phyloP scores from a whole-genome alignment of 2,888 invertebrate genomes.

The Ennomos erosarius region DNA sequence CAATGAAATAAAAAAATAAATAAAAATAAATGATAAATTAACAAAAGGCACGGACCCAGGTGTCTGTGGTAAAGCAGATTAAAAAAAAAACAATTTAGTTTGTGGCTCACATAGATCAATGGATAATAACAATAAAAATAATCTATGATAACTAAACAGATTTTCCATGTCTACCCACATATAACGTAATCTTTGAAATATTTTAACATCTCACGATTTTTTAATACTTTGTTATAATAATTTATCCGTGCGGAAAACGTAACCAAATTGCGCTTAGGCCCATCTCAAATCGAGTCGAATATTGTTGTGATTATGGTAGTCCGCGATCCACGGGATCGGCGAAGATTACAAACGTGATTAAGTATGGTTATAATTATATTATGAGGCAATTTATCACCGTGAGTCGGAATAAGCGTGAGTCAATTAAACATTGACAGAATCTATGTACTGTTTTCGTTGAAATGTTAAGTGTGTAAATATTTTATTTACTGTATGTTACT shows the following conservation, averaged over 20 bases:
- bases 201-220: no score
- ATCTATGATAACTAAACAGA: no score
- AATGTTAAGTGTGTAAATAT: constrained; percentile 37
- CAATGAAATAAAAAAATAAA: no score
- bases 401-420: constrained; percentile 8
- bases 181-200: no score
- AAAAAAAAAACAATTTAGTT: no score
- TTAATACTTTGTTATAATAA: not conserved
- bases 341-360: constrained; percentile 11
- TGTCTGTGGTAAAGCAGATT: no score
- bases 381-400: constrained; percentile 8
- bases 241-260: constrained; percentile 6
- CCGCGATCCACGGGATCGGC: constrained; percentile 19
- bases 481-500: constrained; percentile 39
- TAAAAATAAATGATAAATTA: no score
- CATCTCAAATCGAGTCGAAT: constrained; percentile 28
- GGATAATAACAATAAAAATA: no score
- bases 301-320: constrained; percentile 43
- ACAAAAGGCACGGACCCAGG: no score
- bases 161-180: no score
- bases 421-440: constrained; percentile 7
- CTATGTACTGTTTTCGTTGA: constrained; percentile 19
- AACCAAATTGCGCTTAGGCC: constrained; percentile 18
- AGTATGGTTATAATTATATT: constrained; percentile 6
- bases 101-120: no score